phyloP scores from a whole-genome alignment of 2,113 vertebrate genomes.

The Craseonycteris thonglongyai region DNA sequence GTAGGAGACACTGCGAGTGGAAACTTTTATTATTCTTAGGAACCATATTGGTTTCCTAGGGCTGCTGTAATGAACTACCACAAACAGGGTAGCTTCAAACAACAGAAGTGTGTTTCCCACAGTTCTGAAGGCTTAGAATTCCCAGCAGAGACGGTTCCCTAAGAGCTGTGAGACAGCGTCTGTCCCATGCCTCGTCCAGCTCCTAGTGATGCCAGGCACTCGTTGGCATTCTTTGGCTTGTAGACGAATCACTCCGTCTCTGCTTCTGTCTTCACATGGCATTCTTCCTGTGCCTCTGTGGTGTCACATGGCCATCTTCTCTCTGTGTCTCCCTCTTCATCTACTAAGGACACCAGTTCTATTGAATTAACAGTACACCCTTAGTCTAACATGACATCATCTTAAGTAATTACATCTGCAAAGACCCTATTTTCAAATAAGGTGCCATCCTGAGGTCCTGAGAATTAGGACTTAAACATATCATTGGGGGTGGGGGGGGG shows the following conservation, averaged over 20 bases:
- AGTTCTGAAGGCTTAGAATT: background rate
- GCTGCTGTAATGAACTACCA: background rate
- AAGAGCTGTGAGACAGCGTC: background rate
- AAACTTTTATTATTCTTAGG: background rate
- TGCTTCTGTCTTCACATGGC: background rate
- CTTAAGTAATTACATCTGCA: background rate
- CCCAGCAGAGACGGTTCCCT: background rate
- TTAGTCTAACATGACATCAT: background rate
- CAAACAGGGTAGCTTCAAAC: background rate
- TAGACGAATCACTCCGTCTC: background rate
- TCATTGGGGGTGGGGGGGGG: accelerated
- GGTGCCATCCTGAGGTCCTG: background rate
- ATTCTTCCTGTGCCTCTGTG: background rate
- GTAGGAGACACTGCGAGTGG: background rate
- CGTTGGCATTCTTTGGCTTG: background rate
- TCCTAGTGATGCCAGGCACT: background rate
- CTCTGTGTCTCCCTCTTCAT: background rate
- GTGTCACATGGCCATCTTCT: background rate
- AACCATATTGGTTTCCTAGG: background rate
- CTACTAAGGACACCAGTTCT: background rate
- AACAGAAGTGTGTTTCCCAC: background rate
- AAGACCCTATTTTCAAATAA: background rate
- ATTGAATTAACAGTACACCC: background rate
- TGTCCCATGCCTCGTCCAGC: background rate
- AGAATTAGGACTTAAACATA: too few relatives aligned